Conservation (phyloP, 2,888 invertebrate species). For the Hipparchia sbordonii region DNA sequence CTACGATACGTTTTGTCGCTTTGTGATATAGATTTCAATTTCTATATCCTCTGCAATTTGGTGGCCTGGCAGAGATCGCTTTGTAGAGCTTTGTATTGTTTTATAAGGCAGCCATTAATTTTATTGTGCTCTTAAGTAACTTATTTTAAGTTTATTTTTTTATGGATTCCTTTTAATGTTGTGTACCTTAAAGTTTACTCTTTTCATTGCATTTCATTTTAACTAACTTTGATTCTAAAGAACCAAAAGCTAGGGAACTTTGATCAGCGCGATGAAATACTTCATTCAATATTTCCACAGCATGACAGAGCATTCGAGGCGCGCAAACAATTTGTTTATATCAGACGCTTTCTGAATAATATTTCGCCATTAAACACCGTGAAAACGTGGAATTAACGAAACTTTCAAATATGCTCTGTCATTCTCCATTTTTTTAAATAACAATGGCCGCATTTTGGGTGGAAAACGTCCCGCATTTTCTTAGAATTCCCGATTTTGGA, state of each 20-base stretch:
- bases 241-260: background rate
- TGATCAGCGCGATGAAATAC: background rate
- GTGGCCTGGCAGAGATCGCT: no score
- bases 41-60: no score
- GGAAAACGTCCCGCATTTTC: background rate
- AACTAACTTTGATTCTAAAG: background rate
- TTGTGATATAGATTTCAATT: no score
- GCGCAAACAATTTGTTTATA: conserved; percentile 15
- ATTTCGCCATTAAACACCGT: conserved; percentile 19
- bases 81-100: no score
- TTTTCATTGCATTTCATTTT: background rate
- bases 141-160: no score
- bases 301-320: conserved; percentile 4
- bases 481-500: background rate
- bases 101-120: no score
- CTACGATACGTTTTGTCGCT: no score
- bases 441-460: conserved; percentile 20
- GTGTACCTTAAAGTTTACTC: no score
- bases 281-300: conserved; percentile 1
- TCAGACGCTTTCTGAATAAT: conserved; percentile 27
- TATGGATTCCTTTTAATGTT: no score
- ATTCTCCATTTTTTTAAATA: conserved; percentile 31
- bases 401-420: conserved; percentile 39
- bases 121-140: no score
- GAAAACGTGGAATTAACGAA: conserved; percentile 33